phyloP scores from a whole-genome alignment of 2,797 vertebrate genomes.

The Aphelocoma californica region DNA sequence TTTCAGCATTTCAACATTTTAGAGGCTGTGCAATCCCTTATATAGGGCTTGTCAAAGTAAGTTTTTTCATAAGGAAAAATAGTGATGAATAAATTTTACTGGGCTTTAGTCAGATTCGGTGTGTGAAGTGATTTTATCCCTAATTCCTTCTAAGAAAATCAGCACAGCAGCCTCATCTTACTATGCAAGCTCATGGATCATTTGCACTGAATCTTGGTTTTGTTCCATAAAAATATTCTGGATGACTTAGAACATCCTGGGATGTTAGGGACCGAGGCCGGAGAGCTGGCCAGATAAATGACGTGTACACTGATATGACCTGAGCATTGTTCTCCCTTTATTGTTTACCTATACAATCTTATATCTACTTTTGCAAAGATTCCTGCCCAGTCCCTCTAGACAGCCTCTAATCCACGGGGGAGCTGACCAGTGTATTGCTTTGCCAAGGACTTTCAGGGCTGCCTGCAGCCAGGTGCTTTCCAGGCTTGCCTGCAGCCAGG shows the following conservation, averaged over 20 bases:
- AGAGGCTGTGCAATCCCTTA: neutral
- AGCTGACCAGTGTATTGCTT: no score
- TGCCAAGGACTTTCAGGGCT: no score
- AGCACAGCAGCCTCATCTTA: neutral
- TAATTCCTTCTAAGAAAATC: neutral
- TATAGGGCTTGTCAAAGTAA: neutral
- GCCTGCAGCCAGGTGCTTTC: no score
- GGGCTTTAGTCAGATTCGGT: neutral
- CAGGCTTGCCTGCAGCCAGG: no score
- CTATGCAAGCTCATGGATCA: neutral
- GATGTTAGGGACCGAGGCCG: neutral
- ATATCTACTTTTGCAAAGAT: no score
- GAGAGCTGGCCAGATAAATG: no score
- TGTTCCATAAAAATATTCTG: neutral
- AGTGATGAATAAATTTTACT: neutral
- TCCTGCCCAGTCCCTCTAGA: no score
- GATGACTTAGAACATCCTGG: neutral
- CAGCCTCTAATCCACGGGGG: no score
- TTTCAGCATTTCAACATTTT: neutral
- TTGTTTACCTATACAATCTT: no score
- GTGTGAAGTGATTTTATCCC: neutral
- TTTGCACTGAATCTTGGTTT: neutral
- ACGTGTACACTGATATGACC: no score
- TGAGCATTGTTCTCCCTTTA: no score
- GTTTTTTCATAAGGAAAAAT: neutral